Conservation (phyloP, 2,888 invertebrate genomes). For the Caenorhabditis sp. region DNA sequence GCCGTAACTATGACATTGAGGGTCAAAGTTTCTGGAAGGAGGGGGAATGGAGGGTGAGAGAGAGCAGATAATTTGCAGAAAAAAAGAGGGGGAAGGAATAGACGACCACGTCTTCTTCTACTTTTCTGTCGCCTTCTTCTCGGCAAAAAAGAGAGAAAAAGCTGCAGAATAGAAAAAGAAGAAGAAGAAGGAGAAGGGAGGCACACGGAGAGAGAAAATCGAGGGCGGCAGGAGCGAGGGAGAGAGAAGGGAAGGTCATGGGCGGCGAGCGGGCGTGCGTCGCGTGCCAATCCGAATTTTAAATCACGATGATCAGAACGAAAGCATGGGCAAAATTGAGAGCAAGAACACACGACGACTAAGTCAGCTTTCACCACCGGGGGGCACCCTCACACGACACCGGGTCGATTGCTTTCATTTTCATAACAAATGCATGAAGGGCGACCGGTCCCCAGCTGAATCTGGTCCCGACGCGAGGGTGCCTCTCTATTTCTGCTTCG, state of each 20-base stretch:
- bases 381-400: not conserved
- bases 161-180: conserved; percentile 7
- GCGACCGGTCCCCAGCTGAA: not conserved
- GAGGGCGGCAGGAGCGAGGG: conserved; percentile 14
- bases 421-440: conserved; percentile 45
- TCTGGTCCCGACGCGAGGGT: too few species aligned
- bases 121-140: conserved; percentile 9
- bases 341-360: conserved; percentile 15
- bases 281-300: conserved; percentile 64
- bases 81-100: conserved; percentile 3
- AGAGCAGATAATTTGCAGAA: conserved; percentile 43
- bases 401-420: conserved; percentile 35
- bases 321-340: conserved; percentile 6
- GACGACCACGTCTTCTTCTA: conserved; percentile 28
- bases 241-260: conserved; percentile 34
- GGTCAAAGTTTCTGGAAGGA: conserved; percentile 20
- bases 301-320: conserved; percentile 56
- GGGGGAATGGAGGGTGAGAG: too few species aligned
- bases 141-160: conserved; percentile 4
- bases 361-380: conserved; percentile 15
- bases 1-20: conserved; percentile 2
- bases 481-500: too few species aligned
- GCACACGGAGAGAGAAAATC: conserved; percentile 9
- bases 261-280: conserved; percentile 30
- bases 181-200: too few species aligned